Evolutionary conservation across 2,888 invertebrate genomes (phyloP).

Genomic region (Pharmacophagus antenor): DNA sequence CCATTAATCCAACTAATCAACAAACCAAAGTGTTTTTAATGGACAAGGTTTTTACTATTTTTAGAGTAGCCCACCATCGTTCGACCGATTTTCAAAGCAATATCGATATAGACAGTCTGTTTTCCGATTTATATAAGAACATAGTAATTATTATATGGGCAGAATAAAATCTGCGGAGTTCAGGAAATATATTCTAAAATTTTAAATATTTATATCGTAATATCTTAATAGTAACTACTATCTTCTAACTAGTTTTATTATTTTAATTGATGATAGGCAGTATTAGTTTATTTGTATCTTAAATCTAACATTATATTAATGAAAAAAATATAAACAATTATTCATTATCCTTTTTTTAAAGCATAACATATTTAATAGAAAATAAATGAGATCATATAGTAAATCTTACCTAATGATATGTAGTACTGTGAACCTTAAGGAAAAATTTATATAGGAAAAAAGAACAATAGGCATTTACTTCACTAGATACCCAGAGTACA

Average conservation of each 20-base stretch:
- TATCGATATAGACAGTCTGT: no score
- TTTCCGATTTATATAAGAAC: no score
- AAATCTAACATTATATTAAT: background rate
- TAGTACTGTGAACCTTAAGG: background rate
- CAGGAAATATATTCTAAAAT: background rate
- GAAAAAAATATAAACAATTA: background rate
- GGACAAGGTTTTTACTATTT: no score
- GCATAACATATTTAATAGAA: background rate
- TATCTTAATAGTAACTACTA: background rate
- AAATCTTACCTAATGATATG: constrained; percentile 12
- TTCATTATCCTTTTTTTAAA: background rate
- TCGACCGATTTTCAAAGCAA: no score
- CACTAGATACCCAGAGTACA: background rate
- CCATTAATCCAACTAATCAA: no score
- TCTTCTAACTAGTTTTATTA: no score
- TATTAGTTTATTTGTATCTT: background rate
- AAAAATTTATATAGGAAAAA: background rate
- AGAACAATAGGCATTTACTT: background rate
- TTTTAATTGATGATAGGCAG: background rate
- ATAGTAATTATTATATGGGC: no score
- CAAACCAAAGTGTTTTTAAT: no score
- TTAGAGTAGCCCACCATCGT: no score
- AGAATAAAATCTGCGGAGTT: no score
- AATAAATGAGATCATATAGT: constrained; percentile 15
- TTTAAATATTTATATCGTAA: background rate